phyloP scores from a whole-genome alignment of 2,888 invertebrate genomes.

The Pegoplata infirma region DNA sequence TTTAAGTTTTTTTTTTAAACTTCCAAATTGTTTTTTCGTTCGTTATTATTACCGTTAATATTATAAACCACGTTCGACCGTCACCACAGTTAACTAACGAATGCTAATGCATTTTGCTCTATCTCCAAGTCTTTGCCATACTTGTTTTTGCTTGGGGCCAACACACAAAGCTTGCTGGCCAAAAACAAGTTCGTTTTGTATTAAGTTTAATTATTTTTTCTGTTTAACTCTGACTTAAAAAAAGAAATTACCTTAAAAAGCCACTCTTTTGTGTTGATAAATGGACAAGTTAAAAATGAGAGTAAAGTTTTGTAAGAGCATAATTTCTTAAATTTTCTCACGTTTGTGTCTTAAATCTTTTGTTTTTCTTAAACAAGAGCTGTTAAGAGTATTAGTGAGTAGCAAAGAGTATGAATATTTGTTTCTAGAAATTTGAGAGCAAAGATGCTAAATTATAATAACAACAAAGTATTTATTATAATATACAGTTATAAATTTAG shows the following conservation, averaged over 20 bases:
- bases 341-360: slow-evolving; percentile 65
- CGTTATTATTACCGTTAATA: slow-evolving; percentile 45
- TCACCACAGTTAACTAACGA: slow-evolving; percentile 69
- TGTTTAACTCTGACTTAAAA: neutral
- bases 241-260: slow-evolving; percentile 51
- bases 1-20: neutral
- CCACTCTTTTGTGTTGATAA: neutral
- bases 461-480: neutral
- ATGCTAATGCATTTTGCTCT: slow-evolving; percentile 60
- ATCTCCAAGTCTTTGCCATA: slow-evolving; percentile 55
- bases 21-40: slow-evolving; percentile 7
- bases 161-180: slow-evolving; percentile 44
- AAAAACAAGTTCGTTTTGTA: slow-evolving; percentile 50
- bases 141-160: slow-evolving; percentile 42
- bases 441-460: neutral
- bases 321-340: neutral
- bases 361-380: slow-evolving; percentile 38
- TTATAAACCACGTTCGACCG: slow-evolving; percentile 59
- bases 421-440: slow-evolving; percentile 12
- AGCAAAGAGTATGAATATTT: slow-evolving; percentile 7
- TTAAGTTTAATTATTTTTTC: neutral
- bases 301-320: neutral
- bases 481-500: neutral
- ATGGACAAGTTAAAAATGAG: slow-evolving; percentile 1
- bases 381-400: slow-evolving; percentile 35